Base-by-base conservation (phyloP, 2,797 vertebrate genomes). In the Hoplostethus atlanticus region DNA sequence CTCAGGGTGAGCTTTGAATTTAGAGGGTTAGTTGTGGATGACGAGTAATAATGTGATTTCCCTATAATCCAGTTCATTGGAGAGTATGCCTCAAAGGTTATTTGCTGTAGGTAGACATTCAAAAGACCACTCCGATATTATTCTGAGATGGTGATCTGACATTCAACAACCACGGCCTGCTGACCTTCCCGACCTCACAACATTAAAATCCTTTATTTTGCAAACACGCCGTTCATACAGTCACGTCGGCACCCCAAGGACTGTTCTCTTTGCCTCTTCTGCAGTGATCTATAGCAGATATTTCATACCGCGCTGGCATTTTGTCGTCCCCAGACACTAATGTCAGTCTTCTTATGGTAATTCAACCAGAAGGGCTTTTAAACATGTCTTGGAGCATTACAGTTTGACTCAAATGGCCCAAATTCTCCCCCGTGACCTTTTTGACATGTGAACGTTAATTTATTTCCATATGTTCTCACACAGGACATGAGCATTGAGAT, bases 251-350 rank as follows among this genome's bases (percentile, higher is more conserved):
- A 2, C 42, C 77, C 69, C 17, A 1, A 61, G 63, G 81, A 77
- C 69, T 59, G 52, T 61, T 62, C 63, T 0, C 0, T 11, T 58
- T 13, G 6, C 69, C 55, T 48, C 60, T 66, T 65, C 47, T 48
- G 47, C 47, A 17, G 47, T 16, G 47, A 48, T n/a, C 53, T 21
- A 5, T 11, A 1, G 64, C 54, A 63, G 67, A 77, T 76, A 60
- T 80, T 77, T 83, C 73, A 74, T 48, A 66, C 72, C 51, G 59
- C 4, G 67, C 65, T 85, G 88, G 89, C 89, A 86, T 91, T 92
- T 88, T 62, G 62, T 34, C 30, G 2, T 87, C 83, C 83, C 84
- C 6, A 67, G 80, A 71, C 50, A 31, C 74, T 51, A 3, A 1
- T 77, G 81, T 83, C 84, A 87, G 62, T 87, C 53, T 55, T 55